Percentiles rank a stretch among this genome's conserved stretches.
phyloP scores from a whole-genome alignment of 2,113 vertebrate species.

The Nothocercus nigrocapillus region DNA sequence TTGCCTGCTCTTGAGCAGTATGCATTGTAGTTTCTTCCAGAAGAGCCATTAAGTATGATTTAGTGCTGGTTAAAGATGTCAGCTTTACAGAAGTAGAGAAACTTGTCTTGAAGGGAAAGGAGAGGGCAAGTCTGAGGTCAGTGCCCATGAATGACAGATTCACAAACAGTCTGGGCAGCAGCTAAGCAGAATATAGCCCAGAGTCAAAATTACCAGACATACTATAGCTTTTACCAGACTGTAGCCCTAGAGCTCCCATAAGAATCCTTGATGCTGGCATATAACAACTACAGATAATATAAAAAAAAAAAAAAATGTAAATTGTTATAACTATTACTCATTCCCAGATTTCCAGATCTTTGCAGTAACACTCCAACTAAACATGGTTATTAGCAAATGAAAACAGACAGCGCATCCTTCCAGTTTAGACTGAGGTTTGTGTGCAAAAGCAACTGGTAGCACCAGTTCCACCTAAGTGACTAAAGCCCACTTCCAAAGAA shows the following conservation, averaged over 20 bases:
- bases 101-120: background rate
- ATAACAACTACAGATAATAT: background rate
- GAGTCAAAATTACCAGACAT: background rate
- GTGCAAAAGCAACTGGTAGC: background rate
- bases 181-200: background rate
- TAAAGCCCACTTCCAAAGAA: background rate
- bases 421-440: no score
- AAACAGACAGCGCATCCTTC: fast-evolving
- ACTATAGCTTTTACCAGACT: background rate
- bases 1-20: background rate
- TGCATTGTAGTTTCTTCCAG: background rate
- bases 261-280: background rate
- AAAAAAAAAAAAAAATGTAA: background rate
- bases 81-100: background rate
- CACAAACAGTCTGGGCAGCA: background rate
- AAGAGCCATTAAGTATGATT: background rate
- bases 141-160: background rate
- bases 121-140: background rate
- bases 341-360: background rate
- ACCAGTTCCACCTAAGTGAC: background rate
- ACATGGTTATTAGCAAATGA: background rate
- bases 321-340: background rate
- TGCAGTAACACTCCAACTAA: background rate
- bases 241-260: background rate
- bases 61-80: background rate